phyloP scores from a whole-genome alignment of 2,888 invertebrate species.

The Polylopha cassiicola region DNA sequence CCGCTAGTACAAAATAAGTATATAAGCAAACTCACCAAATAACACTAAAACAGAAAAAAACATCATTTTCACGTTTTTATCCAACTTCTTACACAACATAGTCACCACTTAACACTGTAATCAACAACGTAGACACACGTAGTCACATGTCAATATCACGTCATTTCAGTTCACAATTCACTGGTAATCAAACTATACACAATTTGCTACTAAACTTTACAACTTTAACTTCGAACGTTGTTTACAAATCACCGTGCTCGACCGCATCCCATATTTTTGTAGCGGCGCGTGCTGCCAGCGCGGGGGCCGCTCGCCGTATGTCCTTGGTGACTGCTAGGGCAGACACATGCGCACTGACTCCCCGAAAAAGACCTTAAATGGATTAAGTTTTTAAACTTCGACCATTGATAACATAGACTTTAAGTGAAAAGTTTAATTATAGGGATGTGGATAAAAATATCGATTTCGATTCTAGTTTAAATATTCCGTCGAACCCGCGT shows the following conservation, averaged over 20 bases:
- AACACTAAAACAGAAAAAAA: constrained; percentile 54
- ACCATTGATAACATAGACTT: constrained; percentile 57
- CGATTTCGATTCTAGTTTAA: too few relatives aligned
- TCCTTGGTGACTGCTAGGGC: constrained; percentile 70
- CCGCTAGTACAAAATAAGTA: background rate
- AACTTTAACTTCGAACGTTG: constrained; percentile 32
- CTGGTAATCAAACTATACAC: too few relatives aligned
- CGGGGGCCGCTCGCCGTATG: constrained; percentile 51
- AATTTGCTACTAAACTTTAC: constrained; percentile 20
- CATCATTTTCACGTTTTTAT: constrained; percentile 56
- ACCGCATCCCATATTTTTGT: constrained; percentile 49
- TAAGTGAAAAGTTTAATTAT: constrained; percentile 66
- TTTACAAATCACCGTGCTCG: constrained; percentile 54
- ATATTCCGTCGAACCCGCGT: too few relatives aligned
- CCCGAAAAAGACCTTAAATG: constrained; percentile 54
- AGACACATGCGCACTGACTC: constrained; percentile 37
- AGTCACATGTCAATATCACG: constrained; percentile 10
- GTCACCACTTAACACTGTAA: constrained; percentile 16
- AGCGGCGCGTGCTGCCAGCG: constrained; percentile 41
- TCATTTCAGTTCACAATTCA: constrained; percentile 7
- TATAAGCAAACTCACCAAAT: constrained; percentile 53
- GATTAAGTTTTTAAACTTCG: constrained; percentile 76
- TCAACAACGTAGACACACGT: constrained; percentile 30
- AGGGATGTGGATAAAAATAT: too few relatives aligned
- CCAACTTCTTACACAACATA: constrained; percentile 33